Evolutionary conservation across 2,888 invertebrate species (phyloP).

Genomic region (Apeira syringaria): DNA sequence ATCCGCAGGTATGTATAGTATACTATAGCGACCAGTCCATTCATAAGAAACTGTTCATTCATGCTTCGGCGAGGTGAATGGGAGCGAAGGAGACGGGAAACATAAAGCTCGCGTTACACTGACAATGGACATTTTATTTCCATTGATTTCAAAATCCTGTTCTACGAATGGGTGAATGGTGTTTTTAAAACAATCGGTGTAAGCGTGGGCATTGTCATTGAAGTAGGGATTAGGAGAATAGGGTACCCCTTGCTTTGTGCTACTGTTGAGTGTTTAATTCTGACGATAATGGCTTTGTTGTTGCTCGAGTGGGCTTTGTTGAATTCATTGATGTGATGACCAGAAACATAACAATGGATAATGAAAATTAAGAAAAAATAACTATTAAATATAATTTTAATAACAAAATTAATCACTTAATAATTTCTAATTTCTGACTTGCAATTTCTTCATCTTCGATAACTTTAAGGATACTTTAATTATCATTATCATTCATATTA

Average conservation of each 20-base stretch:
- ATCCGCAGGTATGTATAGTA: slow-evolving; percentile 70
- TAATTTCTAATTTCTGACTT: too few species aligned
- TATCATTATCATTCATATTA: too few species aligned
- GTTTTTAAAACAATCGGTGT: slow-evolving; percentile 67
- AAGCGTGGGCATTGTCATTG: slow-evolving; percentile 38
- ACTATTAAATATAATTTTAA: too few species aligned
- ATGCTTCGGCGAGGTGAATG: slow-evolving; percentile 76
- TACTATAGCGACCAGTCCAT: slow-evolving; percentile 74
- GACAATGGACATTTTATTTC: slow-evolving; percentile 67
- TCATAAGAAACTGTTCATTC: slow-evolving; percentile 83
- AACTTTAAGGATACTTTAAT: too few species aligned
- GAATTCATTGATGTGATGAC: slow-evolving; percentile 16
- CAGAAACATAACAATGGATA: too few species aligned
- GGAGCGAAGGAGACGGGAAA: slow-evolving; percentile 71
- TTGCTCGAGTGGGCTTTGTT: slow-evolving; percentile 17
- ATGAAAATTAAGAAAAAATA: too few species aligned
- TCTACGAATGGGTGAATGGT: slow-evolving; percentile 65
- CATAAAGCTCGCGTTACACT: slow-evolving; percentile 72
- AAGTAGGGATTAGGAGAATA: slow-evolving; percentile 49
- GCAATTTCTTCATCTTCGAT: too few species aligned
- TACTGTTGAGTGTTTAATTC: slow-evolving; percentile 33
- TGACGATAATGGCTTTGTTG: slow-evolving; percentile 26
- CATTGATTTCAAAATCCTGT: slow-evolving; percentile 66
- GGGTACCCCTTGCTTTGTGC: slow-evolving; percentile 37
- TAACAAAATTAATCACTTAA: too few species aligned